Evolutionary conservation across 2,888 invertebrate genomes (phyloP).

Genomic region (Callyntrura guangdongensis): DNA sequence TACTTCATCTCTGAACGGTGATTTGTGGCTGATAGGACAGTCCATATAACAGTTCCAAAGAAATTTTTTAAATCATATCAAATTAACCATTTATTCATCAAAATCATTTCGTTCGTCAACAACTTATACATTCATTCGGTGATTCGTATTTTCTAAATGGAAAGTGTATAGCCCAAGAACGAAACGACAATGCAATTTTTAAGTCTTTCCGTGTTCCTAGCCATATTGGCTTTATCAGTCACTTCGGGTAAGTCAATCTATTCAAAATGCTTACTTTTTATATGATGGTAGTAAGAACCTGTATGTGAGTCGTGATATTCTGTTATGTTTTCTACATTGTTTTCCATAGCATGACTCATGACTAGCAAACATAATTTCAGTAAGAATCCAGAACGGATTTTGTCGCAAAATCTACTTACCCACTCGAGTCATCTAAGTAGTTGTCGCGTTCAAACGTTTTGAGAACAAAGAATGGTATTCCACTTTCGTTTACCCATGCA

Average conservation of each 20-base stretch:
- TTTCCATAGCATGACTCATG: too few relatives aligned
- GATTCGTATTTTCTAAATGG: constrained; percentile 55
- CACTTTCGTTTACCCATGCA: too few relatives aligned
- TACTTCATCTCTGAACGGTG: background rate
- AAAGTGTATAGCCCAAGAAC: constrained; percentile 47
- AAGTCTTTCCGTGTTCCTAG: constrained; percentile 73
- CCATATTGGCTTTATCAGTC: constrained; percentile 70
- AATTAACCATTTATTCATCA: background rate
- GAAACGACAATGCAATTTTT: constrained; percentile 72
- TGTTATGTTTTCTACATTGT: too few relatives aligned
- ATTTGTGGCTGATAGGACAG: constrained; percentile 74
- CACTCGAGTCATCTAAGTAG: background rate
- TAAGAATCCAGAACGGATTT: background rate
- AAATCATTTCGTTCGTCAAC: constrained; percentile 6
- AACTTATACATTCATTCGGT: background rate
- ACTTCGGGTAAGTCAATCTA: constrained; percentile 68
- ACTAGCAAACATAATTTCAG: too few relatives aligned
- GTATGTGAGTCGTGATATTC: background rate
- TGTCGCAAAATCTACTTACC: background rate
- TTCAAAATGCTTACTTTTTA: too few relatives aligned
- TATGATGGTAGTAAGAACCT: background rate
- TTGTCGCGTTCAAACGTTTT: too few relatives aligned
- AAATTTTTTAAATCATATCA: background rate
- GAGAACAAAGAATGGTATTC: too few relatives aligned
- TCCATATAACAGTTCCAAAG: constrained; percentile 15